Base-by-base conservation (phyloP, 2,888 invertebrate species). In the Cenopis cana region DNA sequence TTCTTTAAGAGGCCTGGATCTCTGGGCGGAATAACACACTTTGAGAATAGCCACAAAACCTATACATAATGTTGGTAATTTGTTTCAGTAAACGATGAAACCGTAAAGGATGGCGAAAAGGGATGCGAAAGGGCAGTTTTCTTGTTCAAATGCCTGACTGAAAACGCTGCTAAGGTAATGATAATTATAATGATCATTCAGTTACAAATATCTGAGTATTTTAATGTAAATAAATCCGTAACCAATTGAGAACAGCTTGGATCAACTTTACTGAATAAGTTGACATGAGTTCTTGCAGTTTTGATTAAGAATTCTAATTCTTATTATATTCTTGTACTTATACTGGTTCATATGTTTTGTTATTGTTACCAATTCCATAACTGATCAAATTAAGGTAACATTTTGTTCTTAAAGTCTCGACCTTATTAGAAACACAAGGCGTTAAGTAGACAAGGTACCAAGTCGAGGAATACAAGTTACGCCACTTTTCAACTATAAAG, bases 91-190 rank as follows among this genome's bases (percentile, higher is more conserved):
- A 92, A 93, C 74, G 87, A 87, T 0, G 85, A 84, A 72, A 10
- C 81, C 6, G 85, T 90, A 0, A 76, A 72, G 2, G 92, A 89
- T 41, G 89, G 87, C 0, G 85, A 84, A 1, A 83, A 84, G n/a
- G 91, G 90, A 1, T 94, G 94, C 73, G 89, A 92, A n/a, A 81
- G 93, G 74, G 84, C 92, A 9, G 79, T 77, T n/a, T 76, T 81
- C 18, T 71, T 94, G 24, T 80, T 85, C 18, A 84, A 84, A 70
- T 94, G 94, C 72, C 76, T 91, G 0, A 77, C 84, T 9, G 87
- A 90, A 73, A 87, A 89, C 52, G 85, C 87, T 24, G 77, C 82
- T 18, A 81, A 89, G 88, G 92, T 93, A 81, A 69, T 14, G 46
- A 4, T 46, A 41, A 38, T 14, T 41, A n/a, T n/a, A 46, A 46